Evolutionary conservation across 2,113 vertebrate species (phyloP), one percentile per base, ranked within the genome.

Genomic region (Notothenia rossii): DNA sequence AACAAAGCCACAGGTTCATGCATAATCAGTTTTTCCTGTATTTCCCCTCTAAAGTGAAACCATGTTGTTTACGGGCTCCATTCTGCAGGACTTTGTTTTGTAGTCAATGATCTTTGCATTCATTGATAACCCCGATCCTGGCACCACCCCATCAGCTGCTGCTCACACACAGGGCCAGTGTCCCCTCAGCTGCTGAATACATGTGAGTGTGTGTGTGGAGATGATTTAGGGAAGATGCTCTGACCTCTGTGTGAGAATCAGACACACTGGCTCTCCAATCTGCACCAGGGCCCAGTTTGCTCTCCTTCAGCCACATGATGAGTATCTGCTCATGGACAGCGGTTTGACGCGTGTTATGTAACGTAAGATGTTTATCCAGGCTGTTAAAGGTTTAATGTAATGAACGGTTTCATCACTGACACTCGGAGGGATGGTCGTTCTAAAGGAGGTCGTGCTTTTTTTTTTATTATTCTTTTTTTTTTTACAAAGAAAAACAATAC

Each of bases 131-230:
- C 33, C 81, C 17, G 83, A 69, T 84, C 82, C 86, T 94, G 93
- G 91, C 89, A 89, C 87, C 62, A 58, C 70, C 74, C 77, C 82
- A 88, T 84, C 88, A 86, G 66, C 77, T 88, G 60, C 72, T 59
- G 71, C 60, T 74, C 29, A 43, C 82, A 93, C 89, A 94, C 91
- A 91, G 84, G 72, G 12, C 75, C 85, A 92, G 90, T 93, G 91
- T 94, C 72, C 70, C 73, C 63, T 79, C 72, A 83, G 81, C 86
- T 82, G 82, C 77, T 80, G 53, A 20, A 46, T 84, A 75, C 54
- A 60, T 56, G 75, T 75, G 25, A 74, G 71, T 45, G 25, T 20
- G 45, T 20, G 45, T 65, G 61, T 50, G 64, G 53, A 20, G 55
- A 20, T 62, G 5, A 56, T 77, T 49, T 22, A 45, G 50, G 25